These are phyloP conservation scores for Cotesia congregata DNA, from an alignment of 2,888 invertebrate species.

Conservation along the genomic window DNA sequence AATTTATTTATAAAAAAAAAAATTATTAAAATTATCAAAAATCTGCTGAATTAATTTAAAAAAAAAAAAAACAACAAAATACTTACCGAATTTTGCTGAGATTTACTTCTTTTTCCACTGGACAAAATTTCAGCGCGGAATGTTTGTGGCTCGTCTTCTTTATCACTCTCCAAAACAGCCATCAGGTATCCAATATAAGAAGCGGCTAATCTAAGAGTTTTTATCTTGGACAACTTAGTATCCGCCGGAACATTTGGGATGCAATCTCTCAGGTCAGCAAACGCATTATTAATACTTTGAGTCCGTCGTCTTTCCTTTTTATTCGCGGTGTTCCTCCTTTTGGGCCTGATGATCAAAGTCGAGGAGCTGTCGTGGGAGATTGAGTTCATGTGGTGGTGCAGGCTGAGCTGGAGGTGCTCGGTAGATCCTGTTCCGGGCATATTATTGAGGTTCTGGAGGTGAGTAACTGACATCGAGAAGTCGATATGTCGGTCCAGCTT, in stretches of 20 bases:
- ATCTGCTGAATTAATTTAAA: no score
- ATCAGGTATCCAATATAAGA: constrained; percentile 94
- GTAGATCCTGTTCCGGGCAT: constrained; percentile 66
- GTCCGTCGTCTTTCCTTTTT: constrained; percentile 94
- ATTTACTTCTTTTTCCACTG: constrained; percentile 62
- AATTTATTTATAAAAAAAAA: no score
- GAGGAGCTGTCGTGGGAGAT: constrained; percentile 22
- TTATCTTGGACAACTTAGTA: constrained; percentile 96
- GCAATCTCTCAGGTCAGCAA: constrained; percentile 91
- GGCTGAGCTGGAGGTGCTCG: constrained; percentile 62
- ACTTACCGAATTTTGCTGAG: constrained; percentile 59
- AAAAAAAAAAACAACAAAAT: neutral
- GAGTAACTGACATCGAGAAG: constrained; percentile 34
- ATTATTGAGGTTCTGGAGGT: constrained; percentile 53
- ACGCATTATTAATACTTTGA: constrained; percentile 95
- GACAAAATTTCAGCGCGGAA: constrained; percentile 87
- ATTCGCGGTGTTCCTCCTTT: constrained; percentile 90
- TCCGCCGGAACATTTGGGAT: constrained; percentile 97
- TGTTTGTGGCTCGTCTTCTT: constrained; percentile 82
- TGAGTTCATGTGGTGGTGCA: constrained; percentile 50
- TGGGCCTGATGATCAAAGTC: constrained; percentile 66
- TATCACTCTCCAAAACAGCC: constrained; percentile 89
- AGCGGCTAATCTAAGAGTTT: constrained; percentile 92
- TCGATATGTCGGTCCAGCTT: constrained; percentile 37
- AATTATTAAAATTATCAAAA: no score